Evolutionary conservation across 2,888 invertebrate genomes (phyloP).

Genomic region (Tryphoninae sp.): DNA sequence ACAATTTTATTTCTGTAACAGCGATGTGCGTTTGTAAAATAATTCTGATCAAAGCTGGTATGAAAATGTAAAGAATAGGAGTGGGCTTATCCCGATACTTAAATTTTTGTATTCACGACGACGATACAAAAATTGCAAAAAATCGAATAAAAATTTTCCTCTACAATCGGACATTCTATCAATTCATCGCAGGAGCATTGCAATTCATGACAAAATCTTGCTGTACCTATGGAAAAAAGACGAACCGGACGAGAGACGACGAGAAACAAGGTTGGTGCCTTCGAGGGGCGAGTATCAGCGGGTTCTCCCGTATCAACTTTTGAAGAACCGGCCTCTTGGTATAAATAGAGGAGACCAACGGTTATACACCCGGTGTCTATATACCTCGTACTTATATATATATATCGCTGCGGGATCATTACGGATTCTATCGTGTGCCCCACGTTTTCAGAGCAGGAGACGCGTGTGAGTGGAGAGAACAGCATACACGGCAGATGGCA

Average conservation of each 20-base stretch:
- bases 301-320: conserved; percentile 7
- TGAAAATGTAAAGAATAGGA: no score
- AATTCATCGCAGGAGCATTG: background rate
- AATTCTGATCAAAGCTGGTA: no score
- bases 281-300: conserved; percentile 7
- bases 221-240: background rate
- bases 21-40: no score
- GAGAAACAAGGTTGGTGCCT: background rate
- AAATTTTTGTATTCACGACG: no score
- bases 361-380: background rate
- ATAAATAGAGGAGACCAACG: conserved; percentile 1
- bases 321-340: conserved; percentile 8
- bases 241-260: background rate
- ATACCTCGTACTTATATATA: background rate
- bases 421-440: conserved; percentile 62
- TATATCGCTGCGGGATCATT: conserved; percentile 53
- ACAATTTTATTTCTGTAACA: no score
- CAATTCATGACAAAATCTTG: background rate
- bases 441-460: conserved; percentile 45
- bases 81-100: no score
- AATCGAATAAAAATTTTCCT: no score
- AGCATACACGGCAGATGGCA: conserved; percentile 74
- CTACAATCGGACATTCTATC: no score
- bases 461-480: conserved; percentile 66
- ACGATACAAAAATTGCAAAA: no score